Evolutionary conservation across 2,888 invertebrate species (phyloP).

Genomic region (Zaprionus obscuricornis): DNA sequence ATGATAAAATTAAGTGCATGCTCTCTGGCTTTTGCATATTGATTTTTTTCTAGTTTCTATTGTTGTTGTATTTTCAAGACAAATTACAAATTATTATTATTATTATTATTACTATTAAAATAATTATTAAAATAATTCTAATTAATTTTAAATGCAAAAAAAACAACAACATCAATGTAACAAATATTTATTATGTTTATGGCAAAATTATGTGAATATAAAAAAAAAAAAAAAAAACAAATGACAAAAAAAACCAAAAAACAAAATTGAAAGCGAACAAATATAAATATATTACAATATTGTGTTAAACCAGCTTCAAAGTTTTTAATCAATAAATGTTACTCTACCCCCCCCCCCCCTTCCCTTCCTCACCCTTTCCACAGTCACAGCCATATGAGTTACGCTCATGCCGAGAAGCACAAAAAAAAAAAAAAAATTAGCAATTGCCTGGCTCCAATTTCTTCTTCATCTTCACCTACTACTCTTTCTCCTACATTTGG

Average conservation of each 20-base stretch:
- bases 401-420: too few relatives aligned
- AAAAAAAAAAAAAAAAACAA: conserved; percentile 29
- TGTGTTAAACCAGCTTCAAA: conserved; percentile 63
- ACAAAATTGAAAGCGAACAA: conserved; percentile 23
- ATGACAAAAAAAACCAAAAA: not conserved
- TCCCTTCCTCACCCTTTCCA: not conserved
- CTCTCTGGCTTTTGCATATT: conserved; percentile 51
- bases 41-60: conserved; percentile 66
- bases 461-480: too few relatives aligned
- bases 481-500: conserved; percentile 41
- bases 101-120: too few relatives aligned
- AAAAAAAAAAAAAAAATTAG: too few relatives aligned
- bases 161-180: conserved; percentile 41
- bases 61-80: conserved; percentile 64
- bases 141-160: conserved; percentile 47
- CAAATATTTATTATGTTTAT: conserved; percentile 65
- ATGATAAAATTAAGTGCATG: conserved; percentile 44
- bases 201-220: conserved; percentile 54
- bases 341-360: not conserved
- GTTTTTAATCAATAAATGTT: conserved; percentile 47
- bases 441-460: conserved; percentile 7
- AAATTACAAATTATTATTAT: conserved; percentile 28
- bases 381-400: too few relatives aligned
- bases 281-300: conserved; percentile 73
- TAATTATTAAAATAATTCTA: conserved; percentile 49